Evolutionary conservation across 2,888 invertebrate species (phyloP), one percentile per base, ranked within the genome.

Genomic region (Argyra leucocephala): DNA sequence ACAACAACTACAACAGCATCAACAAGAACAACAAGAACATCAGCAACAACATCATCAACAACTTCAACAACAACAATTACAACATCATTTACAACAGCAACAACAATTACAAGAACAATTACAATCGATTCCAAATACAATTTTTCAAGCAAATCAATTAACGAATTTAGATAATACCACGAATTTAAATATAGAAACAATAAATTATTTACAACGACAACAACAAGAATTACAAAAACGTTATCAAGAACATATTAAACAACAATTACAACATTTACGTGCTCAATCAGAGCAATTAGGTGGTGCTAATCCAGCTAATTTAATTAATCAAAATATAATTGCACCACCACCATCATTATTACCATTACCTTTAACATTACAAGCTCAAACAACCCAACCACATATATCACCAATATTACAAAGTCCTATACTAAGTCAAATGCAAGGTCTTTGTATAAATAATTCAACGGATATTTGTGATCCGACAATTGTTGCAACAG

Each of bases 161-260:
- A 22, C 64, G 64, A 57, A 59, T 23, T 60, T 31, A 62, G 31
- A 31, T 58, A 24, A 23, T 15, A 24, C 22, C 71, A 76, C 77
- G 21, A 74, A 72, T 69, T 67, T 73, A 66, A 64, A 66, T 64
- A 64, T 66, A 22, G 73, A 74, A 69, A 72, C 75, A 26, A 70
- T 75, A 37, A 78, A 74, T 65, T 71, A 77, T 65, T 67, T 78
- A 66, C 78, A 78, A 24, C 78, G 78, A 62, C 78, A 79, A 71
- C 78, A 78, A 67, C 66, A 78, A 65, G 76, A 79, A 67, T 66
- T 78, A 67, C 78, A 78, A 67, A 78, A 78, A 37, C 75, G 78
- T 24, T 78, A 78, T 63, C 78, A 79, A 66, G 78, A 79, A 59
- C 66, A 69, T 22, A 57, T 66, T 22, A 67, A 66, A 26, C 24